phyloP scores from a whole-genome alignment of 2,113 vertebrate species.

The Leiothrix lutea region DNA sequence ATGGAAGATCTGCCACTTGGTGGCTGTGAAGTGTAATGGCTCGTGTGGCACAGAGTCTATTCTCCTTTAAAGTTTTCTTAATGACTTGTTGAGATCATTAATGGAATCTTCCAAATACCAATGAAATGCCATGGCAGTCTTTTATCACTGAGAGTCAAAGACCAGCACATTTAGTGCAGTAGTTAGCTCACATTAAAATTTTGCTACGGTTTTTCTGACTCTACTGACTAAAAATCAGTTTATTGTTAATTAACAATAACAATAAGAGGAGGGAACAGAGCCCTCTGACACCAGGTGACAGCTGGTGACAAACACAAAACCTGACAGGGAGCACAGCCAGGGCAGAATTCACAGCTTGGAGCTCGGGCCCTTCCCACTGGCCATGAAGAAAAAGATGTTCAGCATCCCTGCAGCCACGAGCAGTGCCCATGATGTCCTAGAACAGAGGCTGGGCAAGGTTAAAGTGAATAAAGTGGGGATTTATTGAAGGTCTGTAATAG shows the following conservation, averaged over 20 bases:
- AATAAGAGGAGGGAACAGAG: neutral
- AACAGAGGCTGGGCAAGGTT: neutral
- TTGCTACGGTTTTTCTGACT: neutral
- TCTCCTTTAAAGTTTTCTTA: neutral
- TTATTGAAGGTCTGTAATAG: no score
- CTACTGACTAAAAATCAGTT: neutral
- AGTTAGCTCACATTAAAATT: neutral
- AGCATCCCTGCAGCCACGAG: neutral
- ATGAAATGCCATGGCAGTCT: neutral
- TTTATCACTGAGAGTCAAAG: neutral
- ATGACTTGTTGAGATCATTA: neutral
- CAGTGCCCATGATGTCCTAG: neutral
- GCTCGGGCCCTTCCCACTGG: accelerated
- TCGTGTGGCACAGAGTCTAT: no score
- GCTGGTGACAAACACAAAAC: neutral
- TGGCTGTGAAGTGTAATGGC: neutral
- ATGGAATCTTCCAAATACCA: neutral
- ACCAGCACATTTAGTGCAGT: neutral
- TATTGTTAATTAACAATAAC: neutral
- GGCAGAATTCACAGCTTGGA: neutral
- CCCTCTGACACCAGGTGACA: neutral
- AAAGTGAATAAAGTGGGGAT: neutral
- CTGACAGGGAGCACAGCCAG: neutral
- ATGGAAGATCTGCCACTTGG: neutral
- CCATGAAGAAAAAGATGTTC: no score